Evolutionary conservation across 2,888 invertebrate genomes (phyloP).

Genomic region (Tiphia femorata): DNA sequence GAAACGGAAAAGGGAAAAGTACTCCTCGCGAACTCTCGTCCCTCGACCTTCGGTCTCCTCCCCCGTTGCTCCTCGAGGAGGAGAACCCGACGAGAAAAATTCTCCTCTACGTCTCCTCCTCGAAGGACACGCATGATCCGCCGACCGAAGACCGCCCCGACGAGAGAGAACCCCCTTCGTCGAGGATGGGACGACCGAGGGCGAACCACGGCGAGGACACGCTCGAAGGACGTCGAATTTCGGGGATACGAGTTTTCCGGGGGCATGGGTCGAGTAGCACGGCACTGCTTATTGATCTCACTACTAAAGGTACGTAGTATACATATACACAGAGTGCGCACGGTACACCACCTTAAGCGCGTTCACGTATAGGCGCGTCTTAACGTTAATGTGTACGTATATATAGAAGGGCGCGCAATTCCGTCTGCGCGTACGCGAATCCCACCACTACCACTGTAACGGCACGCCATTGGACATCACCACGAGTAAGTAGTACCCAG

Average conservation of each 20-base stretch:
- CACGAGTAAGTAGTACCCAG: background rate
- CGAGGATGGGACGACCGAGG: too few relatives aligned
- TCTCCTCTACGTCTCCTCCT: too few relatives aligned
- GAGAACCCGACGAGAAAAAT: too few relatives aligned
- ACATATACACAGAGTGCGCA: slow-evolving; percentile 57
- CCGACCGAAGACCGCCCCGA: too few relatives aligned
- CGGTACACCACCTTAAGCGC: slow-evolving; percentile 49
- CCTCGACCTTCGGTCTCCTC: too few relatives aligned
- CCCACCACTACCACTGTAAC: slow-evolving; percentile 24
- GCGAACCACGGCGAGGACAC: background rate
- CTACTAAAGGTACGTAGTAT: slow-evolving; percentile 61
- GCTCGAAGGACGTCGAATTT: background rate
- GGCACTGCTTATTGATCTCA: slow-evolving; percentile 69
- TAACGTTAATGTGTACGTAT: slow-evolving; percentile 11
- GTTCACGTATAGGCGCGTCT: background rate
- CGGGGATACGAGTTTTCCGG: slow-evolving; percentile 28
- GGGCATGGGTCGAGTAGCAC: slow-evolving; percentile 49
- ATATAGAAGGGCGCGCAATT: background rate
- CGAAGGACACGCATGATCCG: too few relatives aligned
- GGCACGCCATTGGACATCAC: background rate
- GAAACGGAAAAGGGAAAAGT: background rate
- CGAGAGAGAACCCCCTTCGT: too few relatives aligned
- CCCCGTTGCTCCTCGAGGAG: too few relatives aligned
- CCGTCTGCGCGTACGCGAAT: slow-evolving; percentile 14
- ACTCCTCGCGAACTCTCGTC: too few relatives aligned